Conservation (phyloP, 2,797 vertebrate genomes). For the Spea hammondii region DNA sequence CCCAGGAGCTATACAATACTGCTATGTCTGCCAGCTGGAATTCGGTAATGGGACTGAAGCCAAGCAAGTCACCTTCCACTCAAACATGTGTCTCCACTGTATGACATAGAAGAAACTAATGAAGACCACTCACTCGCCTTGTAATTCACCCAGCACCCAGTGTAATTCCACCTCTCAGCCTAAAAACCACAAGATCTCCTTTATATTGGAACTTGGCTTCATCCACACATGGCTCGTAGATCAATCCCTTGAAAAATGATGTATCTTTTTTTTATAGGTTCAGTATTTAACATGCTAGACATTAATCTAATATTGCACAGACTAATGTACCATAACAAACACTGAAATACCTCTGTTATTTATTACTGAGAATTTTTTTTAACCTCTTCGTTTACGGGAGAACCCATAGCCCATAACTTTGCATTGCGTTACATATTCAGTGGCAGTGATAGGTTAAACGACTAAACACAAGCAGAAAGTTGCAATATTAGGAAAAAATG, state of each 20-base stretch:
- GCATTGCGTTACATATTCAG: constrained; percentile 27
- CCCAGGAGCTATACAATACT: constrained; percentile 27
- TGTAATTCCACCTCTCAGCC: constrained; percentile 40
- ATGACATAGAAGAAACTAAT: constrained; percentile 44
- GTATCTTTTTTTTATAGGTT: constrained; percentile 50
- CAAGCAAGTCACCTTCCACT: constrained; percentile 48
- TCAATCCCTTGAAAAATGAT: constrained; percentile 49
- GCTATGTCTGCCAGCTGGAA: constrained; percentile 41
- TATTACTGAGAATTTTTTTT: constrained; percentile 42
- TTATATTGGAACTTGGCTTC: constrained; percentile 48
- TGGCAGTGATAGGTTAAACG: constrained; percentile 36
- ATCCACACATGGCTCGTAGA: constrained; percentile 47
- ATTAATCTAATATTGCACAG: constrained; percentile 48
- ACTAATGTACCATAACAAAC: constrained; percentile 48
- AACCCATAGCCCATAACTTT: constrained; percentile 17
- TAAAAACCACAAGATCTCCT: constrained; percentile 39
- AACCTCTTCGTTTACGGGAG: constrained; percentile 33
- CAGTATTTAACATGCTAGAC: constrained; percentile 46
- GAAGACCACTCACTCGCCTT: constrained; percentile 48
- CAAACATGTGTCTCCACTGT: constrained; percentile 49
- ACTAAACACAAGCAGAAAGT: constrained; percentile 50
- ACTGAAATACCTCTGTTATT: constrained; percentile 49
- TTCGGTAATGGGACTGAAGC: constrained; percentile 35
- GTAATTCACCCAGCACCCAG: constrained; percentile 37
- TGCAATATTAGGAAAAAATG: constrained; percentile 51